A percentile compares a stretch with the other conserved stretches of the same genome.
phyloP scores from a whole-genome alignment of 2,888 invertebrate genomes.

The Mesorhabditis belari region DNA sequence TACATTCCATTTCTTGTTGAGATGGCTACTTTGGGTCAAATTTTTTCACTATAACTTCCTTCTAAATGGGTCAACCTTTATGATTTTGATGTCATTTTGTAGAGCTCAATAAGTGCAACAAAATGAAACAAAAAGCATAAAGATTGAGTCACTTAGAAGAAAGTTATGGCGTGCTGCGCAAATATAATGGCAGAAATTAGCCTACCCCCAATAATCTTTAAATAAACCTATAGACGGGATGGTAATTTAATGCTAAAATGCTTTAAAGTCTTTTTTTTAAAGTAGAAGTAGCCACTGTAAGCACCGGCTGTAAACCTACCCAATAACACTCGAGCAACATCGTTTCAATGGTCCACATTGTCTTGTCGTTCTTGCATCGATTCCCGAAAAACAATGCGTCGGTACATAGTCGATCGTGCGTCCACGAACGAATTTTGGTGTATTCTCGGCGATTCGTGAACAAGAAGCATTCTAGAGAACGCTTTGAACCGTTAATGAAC shows the following conservation, averaged over 20 bases:
- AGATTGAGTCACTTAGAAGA: no score
- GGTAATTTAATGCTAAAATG: neutral
- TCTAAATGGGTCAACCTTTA: no score
- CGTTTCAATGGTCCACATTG: constrained; percentile 27
- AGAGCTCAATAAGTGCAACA: no score
- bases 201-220: neutral
- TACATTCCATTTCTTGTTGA: no score
- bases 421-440: constrained; percentile 22
- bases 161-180: no score
- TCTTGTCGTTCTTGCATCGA: constrained; percentile 24
- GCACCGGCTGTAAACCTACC: constrained; percentile 10
- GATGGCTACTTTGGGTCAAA: no score
- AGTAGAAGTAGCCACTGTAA: no score
- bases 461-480: neutral
- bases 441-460: neutral
- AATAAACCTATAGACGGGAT: neutral
- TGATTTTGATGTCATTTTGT: no score
- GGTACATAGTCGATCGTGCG: constrained; percentile 35
- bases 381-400: constrained; percentile 36
- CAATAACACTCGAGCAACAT: constrained; percentile 29
- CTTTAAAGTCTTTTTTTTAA: no score
- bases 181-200: no score
- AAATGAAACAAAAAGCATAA: no score
- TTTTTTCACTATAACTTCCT: no score
- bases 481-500: neutral